Conservation (phyloP, 1,140 invertebrate species). For the Drosophila rufa region DNA sequence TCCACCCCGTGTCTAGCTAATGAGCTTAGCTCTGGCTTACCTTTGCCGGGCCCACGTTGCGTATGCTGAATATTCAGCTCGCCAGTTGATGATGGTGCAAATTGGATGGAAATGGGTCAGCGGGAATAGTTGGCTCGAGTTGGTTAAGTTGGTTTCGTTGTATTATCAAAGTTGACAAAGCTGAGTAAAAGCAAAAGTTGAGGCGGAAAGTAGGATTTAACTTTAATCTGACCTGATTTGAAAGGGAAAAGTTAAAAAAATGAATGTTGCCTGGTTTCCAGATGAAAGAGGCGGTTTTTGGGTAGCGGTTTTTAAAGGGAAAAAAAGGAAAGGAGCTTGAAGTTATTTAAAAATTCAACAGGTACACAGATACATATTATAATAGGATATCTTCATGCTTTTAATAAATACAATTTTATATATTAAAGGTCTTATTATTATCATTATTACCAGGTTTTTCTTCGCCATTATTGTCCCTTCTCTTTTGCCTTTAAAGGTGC, state of each 20-base stretch:
- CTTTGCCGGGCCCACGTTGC: slow-evolving; percentile 39
- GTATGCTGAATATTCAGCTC: slow-evolving; percentile 64
- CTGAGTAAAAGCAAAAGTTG: slow-evolving; percentile 25
- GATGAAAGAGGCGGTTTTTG: neutral
- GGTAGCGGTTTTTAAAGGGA: neutral
- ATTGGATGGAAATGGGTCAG: slow-evolving; percentile 50
- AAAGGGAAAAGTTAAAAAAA: neutral
- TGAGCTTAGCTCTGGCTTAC: slow-evolving; percentile 66
- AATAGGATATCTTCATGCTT: neutral
- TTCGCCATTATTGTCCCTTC: neutral
- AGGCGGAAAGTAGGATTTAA: slow-evolving; percentile 10
- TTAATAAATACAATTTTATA: neutral
- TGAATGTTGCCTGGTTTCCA: slow-evolving; percentile 8
- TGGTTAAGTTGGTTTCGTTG: slow-evolving; percentile 18
- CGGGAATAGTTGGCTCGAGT: slow-evolving; percentile 35
- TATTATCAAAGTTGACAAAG: slow-evolving; percentile 43
- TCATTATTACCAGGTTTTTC: too few species aligned
- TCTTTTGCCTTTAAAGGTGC: neutral
- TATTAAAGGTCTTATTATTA: neutral
- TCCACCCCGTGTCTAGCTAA: slow-evolving; percentile 52
- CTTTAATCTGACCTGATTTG: slow-evolving; percentile 26
- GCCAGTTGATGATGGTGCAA: slow-evolving; percentile 20
- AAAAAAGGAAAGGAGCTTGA: neutral
- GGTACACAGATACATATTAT: neutral
- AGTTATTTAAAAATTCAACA: neutral